A percentile compares a stretch with the other conserved stretches of the same genome.
These are phyloP conservation scores for Mercenaria mercenaria DNA, from an alignment of 1,140 invertebrate species.

Conservation along the genomic window DNA sequence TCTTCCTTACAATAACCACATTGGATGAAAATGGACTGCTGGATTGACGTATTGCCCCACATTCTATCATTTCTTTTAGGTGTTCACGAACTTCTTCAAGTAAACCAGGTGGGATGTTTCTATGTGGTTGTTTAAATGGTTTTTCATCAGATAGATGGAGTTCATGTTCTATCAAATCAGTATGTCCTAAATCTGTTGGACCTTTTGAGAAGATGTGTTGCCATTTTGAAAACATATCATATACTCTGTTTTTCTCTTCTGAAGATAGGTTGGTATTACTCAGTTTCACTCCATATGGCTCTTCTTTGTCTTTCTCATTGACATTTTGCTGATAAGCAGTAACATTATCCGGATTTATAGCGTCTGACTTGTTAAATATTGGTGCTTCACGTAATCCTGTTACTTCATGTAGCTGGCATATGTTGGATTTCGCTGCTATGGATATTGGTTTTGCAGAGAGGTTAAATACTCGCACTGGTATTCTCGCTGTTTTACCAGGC, in stretches of 20 bases:
- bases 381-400: no score
- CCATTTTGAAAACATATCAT: not conserved
- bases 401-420: no score
- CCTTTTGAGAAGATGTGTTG: not conserved
- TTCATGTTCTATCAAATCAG: not conserved
- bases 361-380: no score
- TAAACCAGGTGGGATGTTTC: constrained; percentile 13
- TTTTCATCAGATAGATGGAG: not conserved
- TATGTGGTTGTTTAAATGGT: constrained; percentile 35
- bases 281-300: not conserved
- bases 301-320: not conserved
- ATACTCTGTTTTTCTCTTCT: not conserved
- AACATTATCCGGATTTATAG: no score
- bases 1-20: constrained; percentile 42
- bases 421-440: no score
- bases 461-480: no score
- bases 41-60: constrained; percentile 26
- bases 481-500: no score
- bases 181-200: not conserved
- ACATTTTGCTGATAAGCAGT: not conserved
- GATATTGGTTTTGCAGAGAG: no score
- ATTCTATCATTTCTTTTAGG: constrained; percentile 21
- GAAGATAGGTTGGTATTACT: not conserved
- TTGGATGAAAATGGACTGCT: constrained; percentile 35
- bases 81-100: constrained; percentile 30